Base-by-base conservation (phyloP, 2,113 vertebrate species). In the Daboia siamensis region DNA sequence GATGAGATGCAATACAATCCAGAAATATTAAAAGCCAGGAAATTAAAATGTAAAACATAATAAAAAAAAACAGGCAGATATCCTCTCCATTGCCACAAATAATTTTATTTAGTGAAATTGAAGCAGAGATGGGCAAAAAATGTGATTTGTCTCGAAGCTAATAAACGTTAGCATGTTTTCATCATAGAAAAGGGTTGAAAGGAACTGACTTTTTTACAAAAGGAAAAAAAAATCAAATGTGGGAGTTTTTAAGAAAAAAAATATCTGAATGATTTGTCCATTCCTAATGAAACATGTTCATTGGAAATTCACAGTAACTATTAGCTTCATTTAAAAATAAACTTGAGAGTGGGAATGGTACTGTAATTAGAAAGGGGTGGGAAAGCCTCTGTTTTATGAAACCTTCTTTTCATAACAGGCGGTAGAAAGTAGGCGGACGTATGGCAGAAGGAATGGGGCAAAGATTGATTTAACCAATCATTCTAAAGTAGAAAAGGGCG, bases 321-420 rank as follows among this genome's bases (percentile, higher is more conserved):
- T 51, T 91, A 24, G 6, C 23, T 91, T 91, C 23, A 29, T 44
- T 85, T 55, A 91, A 91, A 91, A 92, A 55, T 80, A 69, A 80
- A 54, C 51, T 9, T 46, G 23, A 46, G n/a, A 74, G 24, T 88
- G 33, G 86, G 91, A 56, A n/a, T 21, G 56, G 48, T 56, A 21
- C 8, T 85, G 29, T 5, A 17, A 84, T 24, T 88, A 46, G 87
- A 51, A 59, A 85, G 44, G 17, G 64, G 23, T 80, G 74, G 54
- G 59, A 56, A 33, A 51, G 52, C 7, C 44, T 88, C 52, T 29
- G 29, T 88, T 88, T 88, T 20, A 56, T 51, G 69, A 88, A 57
- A 9, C 33, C 29, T 54, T 88, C 24, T 55, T 46, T 74, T 89
- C 23, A 54, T 39, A 69, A 44, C 17, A n/a, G 11, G 51, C 7